A percentile compares a stretch with the other conserved stretches of the same genome.
phyloP scores from a whole-genome alignment of 2,797 vertebrate species.

The Galaxias olidus region DNA sequence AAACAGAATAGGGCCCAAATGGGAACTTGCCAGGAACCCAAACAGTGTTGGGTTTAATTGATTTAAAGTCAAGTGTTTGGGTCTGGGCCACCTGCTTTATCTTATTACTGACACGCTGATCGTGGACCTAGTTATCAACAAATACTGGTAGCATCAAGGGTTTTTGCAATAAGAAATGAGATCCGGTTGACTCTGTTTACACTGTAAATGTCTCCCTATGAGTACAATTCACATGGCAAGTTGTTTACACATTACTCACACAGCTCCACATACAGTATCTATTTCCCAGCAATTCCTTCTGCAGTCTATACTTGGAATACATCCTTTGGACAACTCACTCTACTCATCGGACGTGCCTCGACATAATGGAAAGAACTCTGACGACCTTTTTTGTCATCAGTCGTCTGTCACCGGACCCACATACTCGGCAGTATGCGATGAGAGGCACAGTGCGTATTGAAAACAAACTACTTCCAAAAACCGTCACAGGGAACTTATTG shows the following conservation, averaged over 20 bases:
- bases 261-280: background rate
- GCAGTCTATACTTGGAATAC: constrained; percentile 35
- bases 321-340: constrained; percentile 17
- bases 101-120: constrained; percentile 25
- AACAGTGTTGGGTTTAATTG: constrained; percentile 10
- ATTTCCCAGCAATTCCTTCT: constrained; percentile 28
- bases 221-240: background rate
- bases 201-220: background rate
- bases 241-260: constrained; percentile 22
- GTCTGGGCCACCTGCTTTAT: constrained; percentile 41
- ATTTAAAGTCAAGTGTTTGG: constrained; percentile 36
- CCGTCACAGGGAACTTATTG: background rate
- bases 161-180: constrained; percentile 24
- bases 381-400: too few relatives aligned
- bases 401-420: too few relatives aligned
- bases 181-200: constrained; percentile 28
- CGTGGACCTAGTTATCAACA: constrained; percentile 30
- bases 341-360: constrained; percentile 15
- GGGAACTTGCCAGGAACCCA: constrained; percentile 23
- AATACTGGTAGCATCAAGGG: constrained; percentile 21
- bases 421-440: background rate
- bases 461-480: background rate
- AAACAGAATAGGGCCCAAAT: constrained; percentile 39
- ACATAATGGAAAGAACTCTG: too few relatives aligned
- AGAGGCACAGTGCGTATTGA: background rate